Evolutionary conservation across 2,113 vertebrate species (phyloP), one percentile per base, ranked within the genome.

Genomic region (Grammomys surdaster): DNA sequence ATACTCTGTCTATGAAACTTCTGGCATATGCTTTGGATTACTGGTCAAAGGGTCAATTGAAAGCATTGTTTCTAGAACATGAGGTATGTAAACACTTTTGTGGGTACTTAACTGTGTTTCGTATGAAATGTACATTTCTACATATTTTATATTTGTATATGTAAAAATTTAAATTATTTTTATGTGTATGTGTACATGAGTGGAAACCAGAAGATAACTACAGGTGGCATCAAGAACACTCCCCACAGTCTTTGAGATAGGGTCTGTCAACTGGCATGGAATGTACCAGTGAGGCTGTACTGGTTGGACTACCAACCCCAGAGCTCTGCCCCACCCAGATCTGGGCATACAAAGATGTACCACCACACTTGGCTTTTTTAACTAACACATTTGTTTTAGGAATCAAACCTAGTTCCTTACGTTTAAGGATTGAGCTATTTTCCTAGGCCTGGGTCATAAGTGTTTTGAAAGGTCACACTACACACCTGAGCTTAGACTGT

Each of bases 1-100:
- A 99, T 99, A 99, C 99, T 26, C 98, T 99, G 82, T 99, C 99
- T 6, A 99, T 99, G 99, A 99, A 99, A 98, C 99, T 99, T 97
- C 94, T 99, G 98, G 99, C 99, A 1, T 99, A 99, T 98, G 99
- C 99, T 97, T 98, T 99, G 98, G 99, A 99, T 97, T 99, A 99
- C 87, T 99, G 99, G 99, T 99, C 99, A 22, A 99, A 99, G 97
- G 99, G 99, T 78, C 99, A 99, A 92, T 97, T 99, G 97, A 99
- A 99, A 96, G 99, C 99, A 75, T 98, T 99, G 96, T 99, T 99
- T 97, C 98, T 99, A 69, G 99, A 99, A 96, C 99, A 99, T 90
- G 99, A 99, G 99, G 99, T 99, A 98, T 77, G 98, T 51, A 94
- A 76, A 1, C 28, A 54, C 2, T 60, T 86, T 73, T 65, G 54